phyloP scores from a whole-genome alignment of 2,113 vertebrate species.

The Coreoperca whiteheadi region DNA sequence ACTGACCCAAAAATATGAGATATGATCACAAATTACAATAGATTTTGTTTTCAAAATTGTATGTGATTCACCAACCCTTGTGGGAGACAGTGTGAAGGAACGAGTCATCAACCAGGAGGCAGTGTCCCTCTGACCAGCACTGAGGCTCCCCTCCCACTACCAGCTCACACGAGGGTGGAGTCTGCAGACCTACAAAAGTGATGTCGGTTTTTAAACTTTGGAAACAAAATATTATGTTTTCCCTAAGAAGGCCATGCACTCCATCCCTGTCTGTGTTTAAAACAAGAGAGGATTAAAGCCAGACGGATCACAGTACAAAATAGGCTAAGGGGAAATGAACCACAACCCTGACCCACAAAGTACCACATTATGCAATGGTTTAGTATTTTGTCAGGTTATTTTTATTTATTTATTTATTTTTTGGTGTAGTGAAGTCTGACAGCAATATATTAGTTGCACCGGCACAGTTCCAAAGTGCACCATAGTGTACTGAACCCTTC shows the following conservation, averaged over 20 bases:
- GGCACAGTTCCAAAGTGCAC: not conserved
- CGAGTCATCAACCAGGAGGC: slow-evolving; percentile 85
- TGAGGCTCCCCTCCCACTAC: slow-evolving; percentile 86
- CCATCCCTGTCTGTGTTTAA: slow-evolving; percentile 33
- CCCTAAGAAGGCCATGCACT: slow-evolving; percentile 31
- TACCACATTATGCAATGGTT: slow-evolving; percentile 24
- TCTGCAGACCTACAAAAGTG: slow-evolving; percentile 76
- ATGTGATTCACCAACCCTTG: slow-evolving; percentile 77
- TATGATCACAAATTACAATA: not conserved
- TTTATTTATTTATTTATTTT: not conserved
- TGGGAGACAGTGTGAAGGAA: slow-evolving; percentile 85
- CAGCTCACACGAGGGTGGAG: slow-evolving; percentile 85
- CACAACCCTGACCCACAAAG: slow-evolving; percentile 33
- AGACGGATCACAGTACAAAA: slow-evolving; percentile 58
- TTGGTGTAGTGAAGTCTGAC: not conserved
- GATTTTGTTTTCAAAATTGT: not conserved
- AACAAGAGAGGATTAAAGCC: slow-evolving; percentile 62
- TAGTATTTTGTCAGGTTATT: not conserved
- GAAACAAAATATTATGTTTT: slow-evolving; percentile 20
- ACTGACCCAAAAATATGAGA: not conserved
- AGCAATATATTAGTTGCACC: not conserved
- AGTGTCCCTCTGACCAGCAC: slow-evolving; percentile 87
- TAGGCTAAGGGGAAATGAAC: slow-evolving; percentile 32
- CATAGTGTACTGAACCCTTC: not conserved
- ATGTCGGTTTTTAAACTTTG: slow-evolving; percentile 22